Conservation (phyloP, 2,797 vertebrate species). For the Lepidocolaptes lacrymiger region DNA sequence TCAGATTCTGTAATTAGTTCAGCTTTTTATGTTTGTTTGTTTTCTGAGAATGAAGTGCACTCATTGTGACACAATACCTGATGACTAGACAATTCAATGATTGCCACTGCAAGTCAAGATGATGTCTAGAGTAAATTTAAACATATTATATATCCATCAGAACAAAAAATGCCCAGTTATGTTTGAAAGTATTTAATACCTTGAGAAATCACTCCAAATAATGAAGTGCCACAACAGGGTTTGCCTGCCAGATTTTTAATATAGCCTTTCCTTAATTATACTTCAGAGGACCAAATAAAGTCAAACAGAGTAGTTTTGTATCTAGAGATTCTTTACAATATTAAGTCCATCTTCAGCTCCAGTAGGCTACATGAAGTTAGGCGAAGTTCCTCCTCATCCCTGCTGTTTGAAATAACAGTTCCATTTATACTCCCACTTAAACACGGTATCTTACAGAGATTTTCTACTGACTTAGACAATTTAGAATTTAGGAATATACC, state of each 20-base stretch:
- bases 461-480: neutral
- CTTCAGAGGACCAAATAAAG: neutral
- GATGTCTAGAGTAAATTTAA: neutral
- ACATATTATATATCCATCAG: neutral
- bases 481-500: neutral
- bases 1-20: neutral
- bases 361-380: neutral
- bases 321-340: neutral
- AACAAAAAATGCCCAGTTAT: neutral
- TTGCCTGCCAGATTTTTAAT: conserved; percentile 15
- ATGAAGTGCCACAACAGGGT: neutral
- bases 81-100: neutral
- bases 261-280: conserved; percentile 8
- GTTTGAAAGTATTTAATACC: neutral
- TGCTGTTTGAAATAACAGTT: neutral
- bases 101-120: neutral
- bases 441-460: neutral
- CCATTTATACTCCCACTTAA: neutral
- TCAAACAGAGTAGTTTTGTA: neutral
- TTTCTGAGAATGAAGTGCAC: neutral
- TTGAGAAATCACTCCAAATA: conserved; percentile 32
- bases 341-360: conserved; percentile 4
- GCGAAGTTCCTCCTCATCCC: neutral
- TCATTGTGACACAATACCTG: neutral
- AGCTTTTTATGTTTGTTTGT: neutral